Base-by-base conservation (phyloP, 2,113 vertebrate species). In the Oenanthe oenanthe region DNA sequence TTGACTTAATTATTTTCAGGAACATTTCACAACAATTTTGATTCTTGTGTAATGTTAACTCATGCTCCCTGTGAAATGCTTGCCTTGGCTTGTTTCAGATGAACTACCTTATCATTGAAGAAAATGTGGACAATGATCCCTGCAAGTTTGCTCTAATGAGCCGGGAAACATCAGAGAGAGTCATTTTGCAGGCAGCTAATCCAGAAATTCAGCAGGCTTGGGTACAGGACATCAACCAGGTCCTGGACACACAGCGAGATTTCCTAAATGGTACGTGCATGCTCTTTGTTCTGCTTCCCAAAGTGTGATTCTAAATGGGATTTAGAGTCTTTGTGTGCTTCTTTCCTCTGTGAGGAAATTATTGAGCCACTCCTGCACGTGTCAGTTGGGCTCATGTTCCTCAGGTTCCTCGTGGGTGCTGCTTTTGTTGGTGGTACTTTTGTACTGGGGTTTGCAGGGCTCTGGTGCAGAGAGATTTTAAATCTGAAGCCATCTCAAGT, bases 161-260 rank as follows among this genome's bases (percentile, higher is more conserved):
- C 91, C 98, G 99, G 9, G 98, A 99, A 45, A 99, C 98, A 9
- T 98, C 99, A 2, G 99, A 99, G 50, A 98, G 98, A 21, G 98
- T 99, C 73, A 98, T 99, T 70, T 98, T 99, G 66, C 99, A 99
- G 95, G 99, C 99, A 4, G 99, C 99, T 94, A 99, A 99, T 34
- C 95, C 99, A 9, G 99, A 99, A 95, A 98, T 99, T 96, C 99
- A 99, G 4, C 99, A 99, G 96, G 98, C 99, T 94, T 99, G 99
- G 99, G 98, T 99, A 60, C 97, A 98, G 82, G 99, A 99, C 96
- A 99, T 99, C 95, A 99, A 97, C 80, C 98, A 99, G 67, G 98
- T 99, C 50, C 97, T 99, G 95, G 99, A 99, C 51, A 99, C 98
- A 75, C 99, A 99, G 89, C 98, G 98, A 92, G 99, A 99, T 96